Percentiles rank a stretch among this genome's conserved stretches.
Conservation (phyloP, 1,140 invertebrate species). For the Achroia grisella region DNA sequence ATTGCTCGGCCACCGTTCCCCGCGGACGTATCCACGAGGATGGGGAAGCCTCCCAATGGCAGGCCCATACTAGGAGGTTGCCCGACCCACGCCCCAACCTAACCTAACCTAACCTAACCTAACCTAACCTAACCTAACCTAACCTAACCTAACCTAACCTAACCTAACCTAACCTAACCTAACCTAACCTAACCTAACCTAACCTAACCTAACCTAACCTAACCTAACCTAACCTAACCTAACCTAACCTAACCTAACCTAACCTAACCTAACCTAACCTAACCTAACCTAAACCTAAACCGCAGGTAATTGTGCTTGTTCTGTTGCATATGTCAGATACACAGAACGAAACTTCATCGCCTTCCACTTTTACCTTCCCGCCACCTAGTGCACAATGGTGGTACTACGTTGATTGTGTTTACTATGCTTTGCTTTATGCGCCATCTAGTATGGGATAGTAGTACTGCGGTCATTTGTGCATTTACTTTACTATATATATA, state of each 20-base stretch:
- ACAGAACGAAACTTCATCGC: too few relatives aligned
- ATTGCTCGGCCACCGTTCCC: too few relatives aligned
- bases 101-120: conserved; percentile 6
- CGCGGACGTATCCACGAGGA: conserved; percentile 6
- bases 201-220: conserved; percentile 8
- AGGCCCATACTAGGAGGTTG: too few relatives aligned
- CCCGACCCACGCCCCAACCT: conserved; percentile 1
- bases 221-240: conserved; percentile 4
- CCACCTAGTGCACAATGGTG: too few relatives aligned
- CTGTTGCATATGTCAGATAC: not conserved
- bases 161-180: conserved; percentile 7
- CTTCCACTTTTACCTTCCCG: too few relatives aligned
- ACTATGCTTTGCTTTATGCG: too few relatives aligned
- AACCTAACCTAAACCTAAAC: not conserved
- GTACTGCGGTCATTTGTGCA: too few relatives aligned
- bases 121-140: conserved; percentile 17
- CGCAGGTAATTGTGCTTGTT: not conserved
- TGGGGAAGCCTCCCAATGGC: too few relatives aligned
- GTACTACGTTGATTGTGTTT: too few relatives aligned
- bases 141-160: conserved; percentile 18
- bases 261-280: not conserved
- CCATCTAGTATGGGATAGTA: too few relatives aligned
- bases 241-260: conserved; percentile 4
- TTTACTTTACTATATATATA: too few relatives aligned
- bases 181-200: conserved; percentile 2